Base-by-base conservation (phyloP, 2,113 vertebrate species). In the Hypanus sabinus region DNA sequence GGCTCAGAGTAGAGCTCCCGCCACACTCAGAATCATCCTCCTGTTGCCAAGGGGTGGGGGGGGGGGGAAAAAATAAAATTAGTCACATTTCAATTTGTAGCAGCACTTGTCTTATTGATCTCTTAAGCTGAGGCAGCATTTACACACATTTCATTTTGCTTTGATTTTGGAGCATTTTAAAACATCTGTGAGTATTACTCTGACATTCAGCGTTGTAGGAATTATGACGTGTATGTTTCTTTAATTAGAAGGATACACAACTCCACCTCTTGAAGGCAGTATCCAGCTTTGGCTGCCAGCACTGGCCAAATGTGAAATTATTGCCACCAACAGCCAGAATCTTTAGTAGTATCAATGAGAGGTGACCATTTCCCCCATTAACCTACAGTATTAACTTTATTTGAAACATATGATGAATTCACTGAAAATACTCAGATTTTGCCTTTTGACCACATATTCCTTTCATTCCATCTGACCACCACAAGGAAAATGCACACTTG, bases 11-110 rank as follows among this genome's bases (percentile, higher is more conserved):
- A 96, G 97, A 97, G 95, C 96, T 98, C 5, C 98, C 97, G 94
- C 99, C 99, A 24, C 99, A 99, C 95, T 99, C 99, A 0, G 97
- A 97, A 7, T 98, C 98, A 95, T 99, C 98, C 94, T 99, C 98
- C 99, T 99, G 97, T 95, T 55, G 80, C 94, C 94, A 95, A 97
- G 94, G 95, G 93, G n/a, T 94, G 95, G 93, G n/a, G n/a, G n/a
- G 95, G 95, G 94, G 94, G 90, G 65, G 94, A 68, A 93, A 65
- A 94, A 68, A 93, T 55, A 93, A 73, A 93, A 36, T 73, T 75
- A 93, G 38, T 93, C 33, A 46, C 60, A 62, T 5, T 46, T 1
- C 11, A 27, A 36, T 46, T 68, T 71, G 90, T 9, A 65, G n/a
- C 62, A 90, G 85, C 10, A 27, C 46, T 46, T 46, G 36, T 27